Conservation (phyloP, 2,113 vertebrate species). For the Oreochromis tanganicae region DNA sequence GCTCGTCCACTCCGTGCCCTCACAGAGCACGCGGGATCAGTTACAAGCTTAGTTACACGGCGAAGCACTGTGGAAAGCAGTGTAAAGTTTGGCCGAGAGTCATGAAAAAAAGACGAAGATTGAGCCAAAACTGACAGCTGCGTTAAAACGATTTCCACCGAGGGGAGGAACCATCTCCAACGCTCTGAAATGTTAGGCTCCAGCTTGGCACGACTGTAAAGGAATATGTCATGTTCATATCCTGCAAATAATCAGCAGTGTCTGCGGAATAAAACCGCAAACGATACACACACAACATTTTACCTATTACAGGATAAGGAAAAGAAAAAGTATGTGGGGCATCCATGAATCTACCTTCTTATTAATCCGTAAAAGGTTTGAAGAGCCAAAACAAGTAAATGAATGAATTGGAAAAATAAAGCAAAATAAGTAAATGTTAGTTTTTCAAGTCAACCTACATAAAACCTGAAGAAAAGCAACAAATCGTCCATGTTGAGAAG, state of each 20-base stretch:
- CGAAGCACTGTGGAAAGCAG: not conserved
- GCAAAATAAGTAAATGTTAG: not conserved
- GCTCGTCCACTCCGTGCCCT: not conserved
- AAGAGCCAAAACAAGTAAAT: not conserved
- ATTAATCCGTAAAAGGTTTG: not conserved
- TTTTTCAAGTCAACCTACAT: not conserved
- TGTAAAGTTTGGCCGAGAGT: conserved; percentile 24
- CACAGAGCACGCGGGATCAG: not conserved
- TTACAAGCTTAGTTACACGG: not conserved
- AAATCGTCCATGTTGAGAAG: not conserved
- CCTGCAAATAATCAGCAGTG: conserved; percentile 17
- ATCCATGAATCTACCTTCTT: not conserved
- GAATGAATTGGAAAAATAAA: not conserved
- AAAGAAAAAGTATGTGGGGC: not conserved
- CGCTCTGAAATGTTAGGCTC: conserved; percentile 11
- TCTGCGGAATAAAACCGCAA: not conserved
- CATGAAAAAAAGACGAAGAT: conserved; percentile 23
- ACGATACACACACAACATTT: not conserved
- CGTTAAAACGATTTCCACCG: conserved; percentile 22
- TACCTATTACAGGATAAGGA: not conserved
- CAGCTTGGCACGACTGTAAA: conserved; percentile 26
- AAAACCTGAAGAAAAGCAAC: not conserved
- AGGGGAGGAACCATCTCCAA: not conserved
- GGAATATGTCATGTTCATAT: conserved; percentile 9
- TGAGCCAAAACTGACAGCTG: conserved; percentile 55